Base-by-base conservation (phyloP, 2,113 vertebrate species). In the Coptodon bakossiorum region DNA sequence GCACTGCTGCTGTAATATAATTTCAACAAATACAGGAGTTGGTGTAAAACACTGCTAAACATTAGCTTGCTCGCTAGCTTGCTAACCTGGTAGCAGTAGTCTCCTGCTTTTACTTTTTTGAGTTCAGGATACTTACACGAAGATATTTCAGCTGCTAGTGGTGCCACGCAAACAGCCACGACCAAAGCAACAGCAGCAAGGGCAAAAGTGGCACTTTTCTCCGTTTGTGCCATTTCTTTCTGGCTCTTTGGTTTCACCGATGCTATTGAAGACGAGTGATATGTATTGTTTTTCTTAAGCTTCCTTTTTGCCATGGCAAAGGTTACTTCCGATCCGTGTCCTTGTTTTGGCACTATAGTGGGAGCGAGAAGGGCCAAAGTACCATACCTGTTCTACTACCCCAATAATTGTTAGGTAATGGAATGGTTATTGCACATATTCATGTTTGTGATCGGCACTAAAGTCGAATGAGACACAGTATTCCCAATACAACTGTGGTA, bases 291-390 rank as follows among this genome's bases (percentile, higher is more conserved):
- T 43, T 89, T 86, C 48, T 80, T 86, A 19, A 8, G 10, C 82
- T 93, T 92, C 78, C 61, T 50, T 52, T 90, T 91, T 88, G 29
- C 76, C 95, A 96, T 95, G 57, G 80, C 29, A 82, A 16, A 86
- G 27, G 4, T 86, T 22, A 84, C 92, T 92, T 94, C 92, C 93
- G 87, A 82, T n/a, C 5, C 9, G 88, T 68, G 63, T 87, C 63
- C 83, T 93, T 91, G 88, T 93, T 93, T 93, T 90, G 53, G 87
- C 81, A 68, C 43, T 56, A 79, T 95, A 96, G 63, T 92, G 96
- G 82, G 22, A 80, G 88, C 89, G 92, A 90, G 53, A 50, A 86
- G 92, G 94, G 93, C 88, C 95, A 96, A 95, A 95, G 53, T 50
- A 17, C 50, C 4, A 9, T 16, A 71, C 14, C 68, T 27, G 56